Evolutionary conservation across 2,888 invertebrate genomes (phyloP), one percentile per base, ranked within the genome.

Genomic region (Cordilura impudica): DNA sequence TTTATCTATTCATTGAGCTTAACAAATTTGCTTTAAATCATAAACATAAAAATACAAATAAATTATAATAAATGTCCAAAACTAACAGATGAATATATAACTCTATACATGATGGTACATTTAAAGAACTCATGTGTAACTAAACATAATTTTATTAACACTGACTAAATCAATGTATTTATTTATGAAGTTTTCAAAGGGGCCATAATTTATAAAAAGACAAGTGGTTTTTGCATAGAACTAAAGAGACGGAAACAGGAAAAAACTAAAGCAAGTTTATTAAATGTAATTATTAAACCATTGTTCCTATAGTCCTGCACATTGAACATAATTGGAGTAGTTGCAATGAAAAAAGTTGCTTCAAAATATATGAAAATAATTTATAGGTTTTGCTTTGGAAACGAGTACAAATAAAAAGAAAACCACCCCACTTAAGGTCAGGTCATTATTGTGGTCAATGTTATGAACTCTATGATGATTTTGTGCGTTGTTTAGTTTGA

Each of bases 241-340:
- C 21, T 23, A 23, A 51, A 23, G 23, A 7, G n/a, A 14, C 6
- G 14, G 18, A 47, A 56, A 53, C 31, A 54, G 54, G 23, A 75
- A 71, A n/a, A 74, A 75, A 75, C 60, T 66, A 39, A 54, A 71
- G 61, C 67, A 23, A 77, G 71, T 81, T 70, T 81, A 81, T 76
- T 67, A 81, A 78, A 81, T 72, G 71, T 78, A 78, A 81, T 81
- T 78, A 81, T 63, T 47, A 16, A 31, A 49, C 75, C 54, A 78
- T 81, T 78, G 75, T 72, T 45, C n/a, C n/a, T n/a, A 60, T 29
- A 70, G 31, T 66, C 67, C 47, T 18, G 31, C 39, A 72, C 69
- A 72, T 54, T 49, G 31, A 66, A 14, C 8, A 35, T 39, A 23
- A 60, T 10, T 18, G 10, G 12, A 58, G 39, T 75, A 79, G 74